Conservation (phyloP, 2,888 invertebrate species). For the Apamea crenata region DNA sequence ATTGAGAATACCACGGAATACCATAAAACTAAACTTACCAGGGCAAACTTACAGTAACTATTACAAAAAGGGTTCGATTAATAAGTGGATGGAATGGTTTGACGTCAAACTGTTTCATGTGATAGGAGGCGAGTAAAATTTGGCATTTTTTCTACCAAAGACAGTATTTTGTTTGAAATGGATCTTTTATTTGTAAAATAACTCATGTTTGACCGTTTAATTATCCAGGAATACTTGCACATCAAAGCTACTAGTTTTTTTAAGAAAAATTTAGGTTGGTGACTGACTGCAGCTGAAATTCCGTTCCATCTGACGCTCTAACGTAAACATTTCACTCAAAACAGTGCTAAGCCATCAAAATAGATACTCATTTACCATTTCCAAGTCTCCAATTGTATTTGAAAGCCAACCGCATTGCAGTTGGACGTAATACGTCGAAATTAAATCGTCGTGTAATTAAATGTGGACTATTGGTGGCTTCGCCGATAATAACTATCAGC, state of each 20-base stretch:
- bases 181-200: neutral
- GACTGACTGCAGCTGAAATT: neutral
- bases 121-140: too few relatives aligned
- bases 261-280: neutral
- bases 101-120: too few relatives aligned
- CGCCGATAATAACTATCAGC: constrained; percentile 30
- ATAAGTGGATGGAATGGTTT: too few relatives aligned
- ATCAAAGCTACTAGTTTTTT: too few relatives aligned
- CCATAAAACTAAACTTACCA: too few relatives aligned
- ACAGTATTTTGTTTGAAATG: too few relatives aligned
- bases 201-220: neutral
- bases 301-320: neutral
- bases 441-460: constrained; percentile 35
- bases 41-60: neutral
- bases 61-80: neutral
- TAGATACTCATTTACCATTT: neutral
- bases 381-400: constrained; percentile 8
- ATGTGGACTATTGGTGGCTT: constrained; percentile 18
- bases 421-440: constrained; percentile 19
- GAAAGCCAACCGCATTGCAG: constrained; percentile 41
- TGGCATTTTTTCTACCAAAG: too few relatives aligned
- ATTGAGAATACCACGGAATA: too few relatives aligned
- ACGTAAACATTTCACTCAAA: neutral
- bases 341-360: neutral
- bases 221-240: neutral